Evolutionary conservation across 2,888 invertebrate species (phyloP).

Genomic region (Chloroclysta siterata): DNA sequence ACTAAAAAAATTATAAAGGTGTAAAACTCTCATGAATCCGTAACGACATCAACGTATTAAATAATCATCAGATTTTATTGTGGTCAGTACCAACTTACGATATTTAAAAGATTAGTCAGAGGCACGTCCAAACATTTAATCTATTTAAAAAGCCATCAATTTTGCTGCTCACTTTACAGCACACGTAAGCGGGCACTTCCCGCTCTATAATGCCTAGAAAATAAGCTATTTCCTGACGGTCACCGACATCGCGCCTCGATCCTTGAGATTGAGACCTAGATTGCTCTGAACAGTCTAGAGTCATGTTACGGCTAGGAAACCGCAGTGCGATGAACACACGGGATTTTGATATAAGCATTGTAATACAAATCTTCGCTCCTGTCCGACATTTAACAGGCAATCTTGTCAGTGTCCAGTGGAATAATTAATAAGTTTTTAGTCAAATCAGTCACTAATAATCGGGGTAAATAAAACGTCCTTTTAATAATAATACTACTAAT

Average conservation of each 20-base stretch:
- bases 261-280: constrained; percentile 40
- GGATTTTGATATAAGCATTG: constrained; percentile 1
- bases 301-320: constrained; percentile 25
- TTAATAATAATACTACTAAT: too few species aligned
- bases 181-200: constrained; percentile 67
- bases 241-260: constrained; percentile 44
- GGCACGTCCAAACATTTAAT: neutral
- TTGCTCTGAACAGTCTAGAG: constrained; percentile 22
- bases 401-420: too few species aligned
- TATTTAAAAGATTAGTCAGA: neutral
- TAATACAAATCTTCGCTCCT: neutral
- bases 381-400: too few species aligned
- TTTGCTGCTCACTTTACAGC: constrained; percentile 29
- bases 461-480: too few species aligned
- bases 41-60: too few species aligned
- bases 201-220: constrained; percentile 60
- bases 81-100: too few species aligned
- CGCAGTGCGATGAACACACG: constrained; percentile 16
- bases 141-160: neutral
- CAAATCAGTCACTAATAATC: too few species aligned
- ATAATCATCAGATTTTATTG: too few species aligned
- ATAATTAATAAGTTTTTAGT: too few species aligned
- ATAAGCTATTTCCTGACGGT: constrained; percentile 72
- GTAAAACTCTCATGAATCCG: too few species aligned
- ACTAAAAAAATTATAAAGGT: too few species aligned